A percentile compares a stretch with the other conserved stretches of the same genome.
These are phyloP conservation scores for Pristionchus japonicus DNA, from an alignment of 2,888 invertebrate genomes.

Conservation along the genomic window DNA sequence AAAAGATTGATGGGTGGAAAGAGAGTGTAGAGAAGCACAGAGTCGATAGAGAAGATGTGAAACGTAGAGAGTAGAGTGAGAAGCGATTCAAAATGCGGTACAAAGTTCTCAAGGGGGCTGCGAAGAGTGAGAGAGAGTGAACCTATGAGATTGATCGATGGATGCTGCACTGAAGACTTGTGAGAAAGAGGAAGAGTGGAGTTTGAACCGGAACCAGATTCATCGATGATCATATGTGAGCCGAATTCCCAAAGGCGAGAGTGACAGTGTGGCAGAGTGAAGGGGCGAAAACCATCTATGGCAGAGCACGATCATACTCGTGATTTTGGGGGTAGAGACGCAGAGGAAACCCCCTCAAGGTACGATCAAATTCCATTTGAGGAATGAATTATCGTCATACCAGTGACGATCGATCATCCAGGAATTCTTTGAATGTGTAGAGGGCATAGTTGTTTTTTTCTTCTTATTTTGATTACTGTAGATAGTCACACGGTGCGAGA, in stretches of 20 bases:
- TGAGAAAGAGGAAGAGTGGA: background rate
- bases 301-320: background rate
- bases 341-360: background rate
- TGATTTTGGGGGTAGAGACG: background rate
- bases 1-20: background rate
- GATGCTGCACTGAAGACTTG: background rate
- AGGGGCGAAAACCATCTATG: background rate
- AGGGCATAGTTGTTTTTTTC: background rate
- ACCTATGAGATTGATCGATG: slow-evolving; percentile 7
- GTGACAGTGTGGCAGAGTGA: background rate
- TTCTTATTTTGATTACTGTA: background rate
- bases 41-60: background rate
- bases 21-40: background rate
- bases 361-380: background rate
- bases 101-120: slow-evolving; percentile 18
- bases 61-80: background rate
- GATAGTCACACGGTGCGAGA: background rate
- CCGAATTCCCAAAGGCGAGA: background rate
- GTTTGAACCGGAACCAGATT: background rate
- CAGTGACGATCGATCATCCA: background rate
- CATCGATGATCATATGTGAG: background rate
- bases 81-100: background rate
- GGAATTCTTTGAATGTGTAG: background rate
- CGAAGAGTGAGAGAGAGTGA: background rate
- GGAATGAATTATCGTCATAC: background rate